Evolutionary conservation across 2,888 invertebrate species (phyloP).

Genomic region (Pseudeuparius sepicola): DNA sequence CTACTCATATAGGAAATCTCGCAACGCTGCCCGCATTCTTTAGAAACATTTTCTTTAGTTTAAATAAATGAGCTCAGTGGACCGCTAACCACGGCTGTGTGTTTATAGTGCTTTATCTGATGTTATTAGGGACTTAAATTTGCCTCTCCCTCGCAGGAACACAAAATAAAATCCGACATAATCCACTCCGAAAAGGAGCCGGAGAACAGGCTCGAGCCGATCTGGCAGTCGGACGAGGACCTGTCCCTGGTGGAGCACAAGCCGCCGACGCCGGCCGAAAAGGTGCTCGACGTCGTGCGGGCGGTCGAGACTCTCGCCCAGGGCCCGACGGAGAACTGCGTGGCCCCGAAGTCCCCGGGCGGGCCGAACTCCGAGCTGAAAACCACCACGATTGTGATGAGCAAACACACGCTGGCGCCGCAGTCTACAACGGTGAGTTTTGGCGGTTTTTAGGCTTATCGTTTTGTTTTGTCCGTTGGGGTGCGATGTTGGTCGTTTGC

Average conservation of each 20-base stretch:
- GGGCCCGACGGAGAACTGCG: slow-evolving; percentile 43
- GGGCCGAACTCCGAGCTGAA: slow-evolving; percentile 50
- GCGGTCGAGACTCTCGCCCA: slow-evolving; percentile 59
- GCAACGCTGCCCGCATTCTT: too few species aligned
- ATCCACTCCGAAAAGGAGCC: slow-evolving; percentile 65
- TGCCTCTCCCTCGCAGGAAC: slow-evolving; percentile 53
- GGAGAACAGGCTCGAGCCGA: slow-evolving; percentile 37
- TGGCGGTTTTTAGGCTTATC: slow-evolving; percentile 9
- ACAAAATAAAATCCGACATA: slow-evolving; percentile 60
- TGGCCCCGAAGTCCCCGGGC: slow-evolving; percentile 66
- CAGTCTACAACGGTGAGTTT: slow-evolving; percentile 51
- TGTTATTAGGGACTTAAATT: too few species aligned
- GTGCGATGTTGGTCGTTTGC: slow-evolving; percentile 2
- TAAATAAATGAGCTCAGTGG: too few species aligned
- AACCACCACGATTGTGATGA: slow-evolving; percentile 90
- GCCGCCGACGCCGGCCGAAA: slow-evolving; percentile 71
- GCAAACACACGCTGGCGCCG: slow-evolving; percentile 79
- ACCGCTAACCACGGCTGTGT: too few species aligned
- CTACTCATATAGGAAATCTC: too few species aligned
- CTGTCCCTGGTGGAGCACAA: slow-evolving; percentile 46
- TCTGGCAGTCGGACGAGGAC: slow-evolving; percentile 35
- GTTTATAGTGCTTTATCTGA: too few species aligned
- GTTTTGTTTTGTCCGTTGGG: slow-evolving; percentile 1
- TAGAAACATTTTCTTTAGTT: too few species aligned
- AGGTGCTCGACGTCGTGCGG: slow-evolving; percentile 80